These are phyloP conservation scores for Carpatolechia fugitivella DNA, from an alignment of 2,888 invertebrate species.

Conservation along the genomic window DNA sequence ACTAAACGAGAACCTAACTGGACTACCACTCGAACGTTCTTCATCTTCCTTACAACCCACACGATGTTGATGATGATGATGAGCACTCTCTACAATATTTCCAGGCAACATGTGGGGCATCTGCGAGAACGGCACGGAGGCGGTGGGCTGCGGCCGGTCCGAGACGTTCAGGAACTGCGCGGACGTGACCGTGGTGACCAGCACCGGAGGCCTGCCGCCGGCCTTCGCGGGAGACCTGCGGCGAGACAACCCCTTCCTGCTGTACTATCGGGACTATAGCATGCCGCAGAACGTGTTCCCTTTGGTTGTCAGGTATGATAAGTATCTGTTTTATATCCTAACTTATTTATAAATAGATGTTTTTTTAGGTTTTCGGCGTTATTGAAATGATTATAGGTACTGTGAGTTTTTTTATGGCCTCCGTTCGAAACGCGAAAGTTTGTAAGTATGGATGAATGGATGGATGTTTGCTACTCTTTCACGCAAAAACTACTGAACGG, in stretches of 20 bases:
- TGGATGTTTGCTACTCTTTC: too few relatives aligned
- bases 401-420: too few relatives aligned
- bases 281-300: slow-evolving; percentile 85
- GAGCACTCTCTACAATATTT: too few relatives aligned
- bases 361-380: not conserved
- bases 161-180: slow-evolving; percentile 96
- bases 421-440: too few relatives aligned
- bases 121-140: slow-evolving; percentile 91
- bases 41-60: too few relatives aligned
- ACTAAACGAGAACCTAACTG: too few relatives aligned
- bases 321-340: not conserved
- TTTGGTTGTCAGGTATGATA: slow-evolving; percentile 83
- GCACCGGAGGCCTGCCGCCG: slow-evolving; percentile 86
- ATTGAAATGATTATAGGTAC: too few relatives aligned
- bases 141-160: slow-evolving; percentile 92
- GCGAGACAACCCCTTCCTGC: slow-evolving; percentile 84
- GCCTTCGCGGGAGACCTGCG: slow-evolving; percentile 81
- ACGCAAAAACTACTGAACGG: too few relatives aligned
- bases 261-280: slow-evolving; percentile 86
- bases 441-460: too few relatives aligned
- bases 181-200: slow-evolving; percentile 89
- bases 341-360: not conserved
- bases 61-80: too few relatives aligned
- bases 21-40: too few relatives aligned
- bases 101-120: slow-evolving; percentile 94